Evolutionary conservation across 2,113 vertebrate genomes (phyloP), one percentile per base, ranked within the genome.

Genomic region (Epinephelus cyanopodus): DNA sequence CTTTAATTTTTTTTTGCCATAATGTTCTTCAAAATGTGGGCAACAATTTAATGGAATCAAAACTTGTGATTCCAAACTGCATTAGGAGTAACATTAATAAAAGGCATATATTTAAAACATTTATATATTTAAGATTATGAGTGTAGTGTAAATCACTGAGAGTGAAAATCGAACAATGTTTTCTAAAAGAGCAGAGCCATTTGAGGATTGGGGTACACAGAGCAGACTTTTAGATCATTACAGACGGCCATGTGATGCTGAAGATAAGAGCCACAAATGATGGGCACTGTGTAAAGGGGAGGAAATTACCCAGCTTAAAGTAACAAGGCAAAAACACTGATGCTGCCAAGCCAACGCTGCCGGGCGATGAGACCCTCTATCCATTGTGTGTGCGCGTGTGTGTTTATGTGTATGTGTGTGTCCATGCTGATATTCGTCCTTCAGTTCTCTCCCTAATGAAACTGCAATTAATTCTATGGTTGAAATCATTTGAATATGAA

Each of bases 401-500:
- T 67, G 47, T 48, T 27, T 52, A 48, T 71, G 53, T 74, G 54
- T 67, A 48, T 79, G 18, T 76, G 50, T 70, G 57, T 76, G 9
- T 69, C 15, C 10, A n/a, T 62, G 70, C 61, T 27, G 25, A 85
- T 65, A 69, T 64, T 72, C 54, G 19, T 73, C 29, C 77, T 76
- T 72, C 45, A 77, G 18, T 84, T 73, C 60, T 65, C 57, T 83
- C 56, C 19, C 67, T 85, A 83, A 83, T 88, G 70, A 89, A 90
- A 87, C n/a, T 42, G 17, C 61, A 67, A 87, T 90, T 85, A 69
- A 79, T 48, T 91, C 47, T 53, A 62, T 56, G 85, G 64, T 39
- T 57, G 68, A 82, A 83, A 89, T 72, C 33, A 75, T 77, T 84
- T 84, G 47, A 82, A 80, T 71, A 77, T 85, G n/a, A 87, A 89